Conservation (phyloP, 2,888 invertebrate species). For the Rhagonycha lutea region DNA sequence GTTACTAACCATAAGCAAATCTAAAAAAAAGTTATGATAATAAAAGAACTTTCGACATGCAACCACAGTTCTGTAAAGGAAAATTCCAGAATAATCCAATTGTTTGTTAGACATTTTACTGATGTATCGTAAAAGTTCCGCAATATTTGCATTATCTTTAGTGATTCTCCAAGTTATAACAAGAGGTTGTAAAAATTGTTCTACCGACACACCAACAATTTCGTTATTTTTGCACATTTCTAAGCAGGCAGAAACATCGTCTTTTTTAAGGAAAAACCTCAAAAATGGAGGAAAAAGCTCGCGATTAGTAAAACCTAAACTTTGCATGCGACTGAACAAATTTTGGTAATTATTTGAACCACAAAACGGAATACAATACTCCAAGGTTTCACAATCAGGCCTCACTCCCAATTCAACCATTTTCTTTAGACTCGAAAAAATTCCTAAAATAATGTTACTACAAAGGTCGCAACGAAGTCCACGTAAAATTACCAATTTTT, state of each 20-base stretch:
- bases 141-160: conserved; percentile 56
- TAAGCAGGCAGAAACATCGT: conserved; percentile 47
- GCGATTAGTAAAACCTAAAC: conserved; percentile 50
- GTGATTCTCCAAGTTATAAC: conserved; percentile 56
- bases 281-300: conserved; percentile 30
- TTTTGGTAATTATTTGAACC: conserved; percentile 57
- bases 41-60: conserved; percentile 55
- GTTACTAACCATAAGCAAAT: conserved; percentile 55
- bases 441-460: conserved; percentile 48
- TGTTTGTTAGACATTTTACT: conserved; percentile 51
- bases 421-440: conserved; percentile 58
- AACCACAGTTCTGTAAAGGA: conserved; percentile 57
- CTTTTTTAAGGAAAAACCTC: conserved; percentile 9
- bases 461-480: not conserved
- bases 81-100: conserved; percentile 62
- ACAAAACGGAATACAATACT: conserved; percentile 60
- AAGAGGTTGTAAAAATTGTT: conserved; percentile 55
- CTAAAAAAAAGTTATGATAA: conserved; percentile 52
- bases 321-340: conserved; percentile 57
- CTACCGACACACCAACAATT: not conserved
- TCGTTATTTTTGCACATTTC: conserved; percentile 55
- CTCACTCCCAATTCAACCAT: conserved; percentile 61
- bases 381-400: conserved; percentile 63
- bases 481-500: conserved; percentile 55
- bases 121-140: conserved; percentile 58